A percentile compares a stretch with the other conserved stretches of the same genome.
Evolutionary conservation across 53 echinoderm and acorn worm species (phyloP).

Genomic region (Patiria pectinifera): DNA sequence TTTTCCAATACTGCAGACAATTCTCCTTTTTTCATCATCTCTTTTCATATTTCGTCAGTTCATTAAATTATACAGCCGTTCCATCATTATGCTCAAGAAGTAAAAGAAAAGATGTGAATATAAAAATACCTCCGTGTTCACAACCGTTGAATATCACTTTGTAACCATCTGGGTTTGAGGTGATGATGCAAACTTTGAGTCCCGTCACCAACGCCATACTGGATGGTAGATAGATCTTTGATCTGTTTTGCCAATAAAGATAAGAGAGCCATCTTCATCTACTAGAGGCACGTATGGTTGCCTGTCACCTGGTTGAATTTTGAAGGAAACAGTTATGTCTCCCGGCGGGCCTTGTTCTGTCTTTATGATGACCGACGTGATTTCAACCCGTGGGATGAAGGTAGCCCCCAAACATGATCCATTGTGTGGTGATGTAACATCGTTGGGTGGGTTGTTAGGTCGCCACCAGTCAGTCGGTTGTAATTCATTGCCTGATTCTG

Average conservation of each 20-base stretch:
- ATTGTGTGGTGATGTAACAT: not conserved
- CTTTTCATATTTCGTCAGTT: too few species aligned
- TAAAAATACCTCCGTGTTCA: not conserved
- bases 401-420: not conserved
- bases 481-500: not conserved
- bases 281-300: not conserved
- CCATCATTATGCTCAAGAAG: too few species aligned
- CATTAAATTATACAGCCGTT: too few species aligned
- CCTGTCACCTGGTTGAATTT: not conserved
- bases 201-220: not conserved
- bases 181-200: not conserved
- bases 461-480: constrained; percentile 6
- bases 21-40: too few species aligned
- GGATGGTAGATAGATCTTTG: not conserved
- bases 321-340: constrained; percentile 7
- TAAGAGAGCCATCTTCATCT: not conserved
- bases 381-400: not conserved
- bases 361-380: constrained; percentile 20
- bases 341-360: not conserved
- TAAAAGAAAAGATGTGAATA: too few species aligned
- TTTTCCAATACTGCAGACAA: not conserved
- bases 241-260: not conserved
- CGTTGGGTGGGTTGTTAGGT: not conserved
- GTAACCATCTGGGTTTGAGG: not conserved
- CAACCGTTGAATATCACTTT: constrained; percentile 20